Evolutionary conservation across 2,113 vertebrate genomes (phyloP).

Genomic region (Macrotus californicus): DNA sequence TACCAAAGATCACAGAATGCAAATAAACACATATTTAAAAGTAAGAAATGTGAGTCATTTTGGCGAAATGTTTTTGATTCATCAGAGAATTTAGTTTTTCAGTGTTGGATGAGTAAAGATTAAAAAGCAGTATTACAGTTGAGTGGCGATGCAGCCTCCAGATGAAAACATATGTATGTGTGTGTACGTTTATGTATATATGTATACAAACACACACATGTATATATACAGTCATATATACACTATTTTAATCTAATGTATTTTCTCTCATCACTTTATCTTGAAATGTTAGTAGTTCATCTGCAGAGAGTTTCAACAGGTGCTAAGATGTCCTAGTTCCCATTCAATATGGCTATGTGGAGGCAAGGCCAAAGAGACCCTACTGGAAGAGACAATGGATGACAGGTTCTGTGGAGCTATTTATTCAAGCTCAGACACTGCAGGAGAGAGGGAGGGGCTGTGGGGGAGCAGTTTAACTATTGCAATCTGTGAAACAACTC

Average conservation of each 20-base stretch:
- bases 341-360: neutral
- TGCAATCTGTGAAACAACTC: neutral
- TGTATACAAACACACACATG: neutral
- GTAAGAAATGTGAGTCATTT: neutral
- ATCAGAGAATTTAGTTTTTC: neutral
- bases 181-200: neutral
- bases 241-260: neutral
- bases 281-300: neutral
- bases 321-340: neutral
- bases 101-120: neutral
- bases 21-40: constrained; percentile 10
- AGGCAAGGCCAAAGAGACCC: neutral
- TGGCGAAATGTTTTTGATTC: constrained; percentile 27
- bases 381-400: neutral
- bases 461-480: neutral
- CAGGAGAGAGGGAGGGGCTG: neutral
- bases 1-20: neutral
- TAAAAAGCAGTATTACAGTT: neutral
- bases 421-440: neutral
- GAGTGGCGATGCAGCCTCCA: neutral
- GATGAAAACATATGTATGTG: neutral
- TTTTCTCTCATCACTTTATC: neutral
- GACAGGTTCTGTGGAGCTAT: neutral
- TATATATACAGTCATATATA: neutral
- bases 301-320: neutral